phyloP scores from a whole-genome alignment of 2,113 vertebrate species.

The Dasyurus viverrinus region DNA sequence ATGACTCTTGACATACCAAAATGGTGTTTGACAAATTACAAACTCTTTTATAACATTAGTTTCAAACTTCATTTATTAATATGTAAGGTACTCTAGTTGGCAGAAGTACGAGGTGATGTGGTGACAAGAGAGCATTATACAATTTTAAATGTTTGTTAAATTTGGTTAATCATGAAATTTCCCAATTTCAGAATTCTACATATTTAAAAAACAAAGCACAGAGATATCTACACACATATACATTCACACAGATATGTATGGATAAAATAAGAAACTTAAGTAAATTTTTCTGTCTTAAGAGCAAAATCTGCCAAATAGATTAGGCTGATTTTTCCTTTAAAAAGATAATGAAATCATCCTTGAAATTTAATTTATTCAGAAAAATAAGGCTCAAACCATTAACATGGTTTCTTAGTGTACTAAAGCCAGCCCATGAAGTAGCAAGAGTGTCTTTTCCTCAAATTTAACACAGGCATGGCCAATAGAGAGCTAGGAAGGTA shows the following conservation, averaged over 20 bases:
- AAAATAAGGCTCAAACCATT: background rate
- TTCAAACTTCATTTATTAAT: constrained; percentile 46
- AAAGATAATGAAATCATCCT: background rate
- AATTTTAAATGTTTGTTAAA: background rate
- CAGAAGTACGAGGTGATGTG: background rate
- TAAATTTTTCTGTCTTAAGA: background rate
- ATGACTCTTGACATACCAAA: constrained; percentile 12
- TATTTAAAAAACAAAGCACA: background rate
- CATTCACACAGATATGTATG: background rate
- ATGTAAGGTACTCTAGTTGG: constrained; percentile 8
- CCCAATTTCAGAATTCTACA: background rate
- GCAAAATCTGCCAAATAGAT: background rate
- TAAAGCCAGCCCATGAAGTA: background rate
- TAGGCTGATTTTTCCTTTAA: background rate
- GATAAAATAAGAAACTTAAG: background rate
- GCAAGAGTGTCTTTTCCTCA: background rate
- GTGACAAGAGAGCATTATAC: background rate
- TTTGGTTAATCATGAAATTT: background rate
- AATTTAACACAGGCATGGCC: too few species aligned
- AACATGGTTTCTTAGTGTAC: background rate
- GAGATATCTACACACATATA: background rate
- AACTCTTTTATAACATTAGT: constrained; percentile 40
- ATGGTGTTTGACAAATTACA: background rate
- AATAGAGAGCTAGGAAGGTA: background rate
- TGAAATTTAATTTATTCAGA: background rate